Conservation (phyloP, 2,113 vertebrate genomes). For the Heterotilapia buettikoferi region DNA sequence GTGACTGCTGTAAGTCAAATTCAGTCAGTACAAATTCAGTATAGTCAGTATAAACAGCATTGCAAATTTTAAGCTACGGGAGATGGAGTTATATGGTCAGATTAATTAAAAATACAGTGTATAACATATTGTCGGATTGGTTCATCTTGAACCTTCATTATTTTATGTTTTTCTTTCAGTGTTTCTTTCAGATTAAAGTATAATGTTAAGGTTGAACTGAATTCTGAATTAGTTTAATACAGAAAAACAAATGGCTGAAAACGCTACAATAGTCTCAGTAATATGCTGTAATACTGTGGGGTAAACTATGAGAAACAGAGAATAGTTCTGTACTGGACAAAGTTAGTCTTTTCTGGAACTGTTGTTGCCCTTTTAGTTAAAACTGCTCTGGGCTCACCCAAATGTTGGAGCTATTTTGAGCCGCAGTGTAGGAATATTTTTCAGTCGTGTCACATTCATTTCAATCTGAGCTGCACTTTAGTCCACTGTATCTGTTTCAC, state of each 20-base stretch:
- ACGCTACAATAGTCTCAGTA: background rate
- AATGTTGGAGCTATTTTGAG: constrained; percentile 9
- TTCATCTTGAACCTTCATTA: background rate
- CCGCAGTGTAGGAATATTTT: background rate
- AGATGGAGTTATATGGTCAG: background rate
- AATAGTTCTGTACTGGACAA: background rate
- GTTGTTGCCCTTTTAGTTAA: background rate
- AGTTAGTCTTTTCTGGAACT: background rate
- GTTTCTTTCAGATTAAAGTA: background rate
- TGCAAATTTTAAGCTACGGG: background rate
- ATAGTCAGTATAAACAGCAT: background rate
- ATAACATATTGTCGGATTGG: background rate
- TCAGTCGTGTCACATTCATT: background rate
- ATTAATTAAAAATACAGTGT: background rate
- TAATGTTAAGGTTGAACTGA: background rate
- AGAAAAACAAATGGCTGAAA: background rate
- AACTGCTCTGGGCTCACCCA: constrained; percentile 6
- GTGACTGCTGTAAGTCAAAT: background rate
- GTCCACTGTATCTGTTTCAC: background rate
- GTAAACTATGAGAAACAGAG: background rate
- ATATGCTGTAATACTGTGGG: background rate
- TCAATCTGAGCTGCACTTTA: background rate
- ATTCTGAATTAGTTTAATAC: background rate
- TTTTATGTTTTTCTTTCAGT: background rate
- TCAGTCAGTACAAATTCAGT: background rate